Evolutionary conservation across 2,888 invertebrate species (phyloP).

Genomic region (Protodeltote pygarga): DNA sequence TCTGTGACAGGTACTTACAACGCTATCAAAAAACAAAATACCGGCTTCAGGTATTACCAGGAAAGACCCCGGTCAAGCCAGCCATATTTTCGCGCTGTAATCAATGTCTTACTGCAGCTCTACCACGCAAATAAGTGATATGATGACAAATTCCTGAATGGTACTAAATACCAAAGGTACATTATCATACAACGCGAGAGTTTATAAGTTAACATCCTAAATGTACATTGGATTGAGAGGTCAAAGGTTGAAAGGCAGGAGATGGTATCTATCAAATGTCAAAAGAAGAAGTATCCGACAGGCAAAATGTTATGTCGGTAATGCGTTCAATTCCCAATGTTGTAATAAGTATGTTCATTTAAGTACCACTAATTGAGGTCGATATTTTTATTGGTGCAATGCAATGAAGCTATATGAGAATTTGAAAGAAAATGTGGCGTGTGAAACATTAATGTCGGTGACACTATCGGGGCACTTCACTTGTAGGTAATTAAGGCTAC

Average conservation of each 20-base stretch:
- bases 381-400: constrained; percentile 66
- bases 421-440: constrained; percentile 58
- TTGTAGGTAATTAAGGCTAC: constrained; percentile 31
- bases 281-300: constrained; percentile 44
- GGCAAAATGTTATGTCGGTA: constrained; percentile 33
- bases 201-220: too few species aligned
- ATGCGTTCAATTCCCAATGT: constrained; percentile 60
- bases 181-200: too few species aligned
- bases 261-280: constrained; percentile 70
- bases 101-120: too few species aligned
- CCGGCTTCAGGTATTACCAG: too few species aligned
- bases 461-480: constrained; percentile 12
- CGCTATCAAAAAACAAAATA: too few species aligned
- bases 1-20: too few species aligned
- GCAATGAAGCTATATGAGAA: constrained; percentile 56
- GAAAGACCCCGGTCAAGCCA: too few species aligned
- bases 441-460: constrained; percentile 31
- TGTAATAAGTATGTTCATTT: constrained; percentile 51
- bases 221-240: constrained; percentile 38
- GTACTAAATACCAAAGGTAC: too few species aligned
- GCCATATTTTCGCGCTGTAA: too few species aligned
- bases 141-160: too few species aligned
- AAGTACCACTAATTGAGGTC: constrained; percentile 58
- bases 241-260: constrained; percentile 63
- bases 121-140: too few species aligned